Conservation (phyloP, 1,140 invertebrate genomes). For the Sitodiplosis mosellana region DNA sequence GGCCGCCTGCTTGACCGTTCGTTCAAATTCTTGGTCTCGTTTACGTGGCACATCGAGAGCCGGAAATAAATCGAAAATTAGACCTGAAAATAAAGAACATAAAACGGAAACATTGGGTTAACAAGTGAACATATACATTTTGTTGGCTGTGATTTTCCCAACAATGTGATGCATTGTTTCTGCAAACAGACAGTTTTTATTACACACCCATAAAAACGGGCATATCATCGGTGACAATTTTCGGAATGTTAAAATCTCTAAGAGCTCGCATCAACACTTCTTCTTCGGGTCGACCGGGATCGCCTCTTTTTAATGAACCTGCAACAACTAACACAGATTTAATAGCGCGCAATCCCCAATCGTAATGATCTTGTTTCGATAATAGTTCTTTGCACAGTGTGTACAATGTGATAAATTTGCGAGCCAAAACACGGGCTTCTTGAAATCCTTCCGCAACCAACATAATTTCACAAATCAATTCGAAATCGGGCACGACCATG, state of each 20-base stretch:
- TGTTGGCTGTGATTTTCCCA: too few species aligned
- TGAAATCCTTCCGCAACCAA: conserved; percentile 84
- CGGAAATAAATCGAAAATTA: conserved; percentile 91
- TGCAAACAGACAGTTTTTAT: too few species aligned
- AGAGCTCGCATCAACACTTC: conserved; percentile 69
- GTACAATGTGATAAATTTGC: conserved; percentile 84
- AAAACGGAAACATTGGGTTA: too few species aligned
- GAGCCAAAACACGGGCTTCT: conserved; percentile 65
- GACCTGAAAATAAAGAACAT: too few species aligned
- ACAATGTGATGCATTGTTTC: too few species aligned
- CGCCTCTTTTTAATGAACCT: conserved; percentile 56
- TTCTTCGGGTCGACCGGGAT: conserved; percentile 49
- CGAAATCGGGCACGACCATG: conserved; percentile 88
- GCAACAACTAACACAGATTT: conserved; percentile 86
- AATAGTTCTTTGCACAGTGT: conserved; percentile 70
- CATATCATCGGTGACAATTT: conserved; percentile 79
- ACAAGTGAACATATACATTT: too few species aligned
- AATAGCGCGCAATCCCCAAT: conserved; percentile 84
- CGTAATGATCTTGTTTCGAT: conserved; percentile 88
- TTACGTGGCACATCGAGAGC: conserved; percentile 88
- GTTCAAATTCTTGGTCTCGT: conserved; percentile 84
- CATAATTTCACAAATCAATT: conserved; percentile 87
- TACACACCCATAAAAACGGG: conserved; percentile 81
- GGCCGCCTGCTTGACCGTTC: conserved; percentile 80
- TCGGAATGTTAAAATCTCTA: conserved; percentile 82